These are phyloP conservation scores for Micrastur ruficollis DNA, from an alignment of 2,797 vertebrate genomes.

Conservation along the genomic window DNA sequence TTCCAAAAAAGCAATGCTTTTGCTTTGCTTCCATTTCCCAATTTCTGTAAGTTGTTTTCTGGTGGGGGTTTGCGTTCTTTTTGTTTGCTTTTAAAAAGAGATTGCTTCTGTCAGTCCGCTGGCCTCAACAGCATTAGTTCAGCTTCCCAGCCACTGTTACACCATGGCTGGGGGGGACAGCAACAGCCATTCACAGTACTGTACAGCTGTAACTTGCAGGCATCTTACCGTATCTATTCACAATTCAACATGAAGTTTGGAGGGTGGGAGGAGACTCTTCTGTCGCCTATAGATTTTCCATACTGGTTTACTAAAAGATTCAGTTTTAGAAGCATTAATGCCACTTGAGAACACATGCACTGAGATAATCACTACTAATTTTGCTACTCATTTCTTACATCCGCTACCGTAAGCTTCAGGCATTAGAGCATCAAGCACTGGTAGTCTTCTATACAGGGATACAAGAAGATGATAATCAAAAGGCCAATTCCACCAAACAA, in stretches of 20 bases:
- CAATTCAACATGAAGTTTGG: background rate
- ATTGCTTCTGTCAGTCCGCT: background rate
- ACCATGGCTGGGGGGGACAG: too few species aligned
- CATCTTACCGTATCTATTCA: rapidly evolving
- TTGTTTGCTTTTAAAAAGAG: background rate
- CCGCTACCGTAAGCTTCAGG: background rate
- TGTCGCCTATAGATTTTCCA: background rate
- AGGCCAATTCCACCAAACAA: background rate
- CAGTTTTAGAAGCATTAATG: background rate
- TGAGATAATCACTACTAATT: background rate
- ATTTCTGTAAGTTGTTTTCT: background rate
- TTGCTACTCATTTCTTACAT: background rate
- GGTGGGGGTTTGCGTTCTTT: rapidly evolving
- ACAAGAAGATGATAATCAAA: background rate
- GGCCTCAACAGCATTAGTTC: background rate
- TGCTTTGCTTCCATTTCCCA: background rate
- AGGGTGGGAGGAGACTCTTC: background rate
- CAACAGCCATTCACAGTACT: background rate
- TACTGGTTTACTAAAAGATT: background rate
- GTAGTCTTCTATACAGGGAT: background rate
- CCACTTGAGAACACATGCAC: background rate
- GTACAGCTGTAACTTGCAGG: too few species aligned
- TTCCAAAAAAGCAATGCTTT: background rate
- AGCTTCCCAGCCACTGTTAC: background rate
- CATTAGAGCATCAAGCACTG: background rate